These are phyloP conservation scores for Cheilosia urbana DNA, from an alignment of 2,888 invertebrate species.

Conservation along the genomic window DNA sequence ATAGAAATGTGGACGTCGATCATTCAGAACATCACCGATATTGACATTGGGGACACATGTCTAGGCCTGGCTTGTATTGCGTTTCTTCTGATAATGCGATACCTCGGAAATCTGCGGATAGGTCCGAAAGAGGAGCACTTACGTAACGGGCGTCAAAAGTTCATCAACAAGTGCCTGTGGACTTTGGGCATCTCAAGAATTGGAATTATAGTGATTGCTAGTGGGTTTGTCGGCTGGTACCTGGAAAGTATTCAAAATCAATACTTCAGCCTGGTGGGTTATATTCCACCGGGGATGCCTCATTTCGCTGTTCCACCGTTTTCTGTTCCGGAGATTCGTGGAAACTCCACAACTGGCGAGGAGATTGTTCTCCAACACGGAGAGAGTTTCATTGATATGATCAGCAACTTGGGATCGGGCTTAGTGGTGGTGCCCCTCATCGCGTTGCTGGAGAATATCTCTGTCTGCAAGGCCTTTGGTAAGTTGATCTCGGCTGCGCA, in stretches of 20 bases:
- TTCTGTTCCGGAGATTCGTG: slow-evolving; percentile 84
- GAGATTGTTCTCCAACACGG: slow-evolving; percentile 76
- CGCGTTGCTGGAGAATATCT: slow-evolving; percentile 94
- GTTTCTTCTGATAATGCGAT: slow-evolving; percentile 89
- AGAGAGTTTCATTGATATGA: slow-evolving; percentile 88
- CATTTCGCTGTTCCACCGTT: slow-evolving; percentile 87
- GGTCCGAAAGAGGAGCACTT: slow-evolving; percentile 85
- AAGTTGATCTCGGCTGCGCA: slow-evolving; percentile 13
- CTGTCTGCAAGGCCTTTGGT: slow-evolving; percentile 84
- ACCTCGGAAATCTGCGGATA: slow-evolving; percentile 87
- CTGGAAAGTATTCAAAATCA: slow-evolving; percentile 85
- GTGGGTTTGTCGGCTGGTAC: slow-evolving; percentile 87
- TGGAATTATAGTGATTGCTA: slow-evolving; percentile 90
- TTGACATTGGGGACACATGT: slow-evolving; percentile 89
- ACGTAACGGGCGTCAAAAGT: slow-evolving; percentile 83
- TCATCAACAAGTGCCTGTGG: slow-evolving; percentile 89
- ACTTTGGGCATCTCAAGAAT: slow-evolving; percentile 91
- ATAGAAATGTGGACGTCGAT: slow-evolving; percentile 91
- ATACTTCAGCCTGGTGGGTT: slow-evolving; percentile 87
- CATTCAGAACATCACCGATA: slow-evolving; percentile 87
- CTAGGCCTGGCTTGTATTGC: slow-evolving; percentile 90
- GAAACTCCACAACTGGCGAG: slow-evolving; percentile 78
- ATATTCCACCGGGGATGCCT: slow-evolving; percentile 91
- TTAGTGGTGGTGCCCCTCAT: slow-evolving; percentile 93
- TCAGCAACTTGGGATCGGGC: slow-evolving; percentile 91